Evolutionary conservation across 1,140 invertebrate species (phyloP).

Genomic region (Pseudomyrmex cubaensis): DNA sequence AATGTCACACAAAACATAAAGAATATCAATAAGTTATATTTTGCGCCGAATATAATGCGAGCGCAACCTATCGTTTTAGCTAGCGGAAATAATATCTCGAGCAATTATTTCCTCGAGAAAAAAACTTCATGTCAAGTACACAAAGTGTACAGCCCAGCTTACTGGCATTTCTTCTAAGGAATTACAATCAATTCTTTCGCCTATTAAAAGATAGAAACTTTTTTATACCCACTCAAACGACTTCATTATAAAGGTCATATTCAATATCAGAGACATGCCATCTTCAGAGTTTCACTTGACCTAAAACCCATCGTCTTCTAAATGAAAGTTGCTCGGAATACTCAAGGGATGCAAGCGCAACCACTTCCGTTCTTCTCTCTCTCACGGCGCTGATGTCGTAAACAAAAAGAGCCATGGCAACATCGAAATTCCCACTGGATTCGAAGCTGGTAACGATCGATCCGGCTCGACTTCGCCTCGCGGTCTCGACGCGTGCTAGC

Average conservation of each 20-base stretch:
- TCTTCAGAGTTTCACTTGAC: constrained; percentile 22
- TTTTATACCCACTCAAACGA: not conserved
- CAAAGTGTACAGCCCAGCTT: too few species aligned
- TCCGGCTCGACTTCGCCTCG: not conserved
- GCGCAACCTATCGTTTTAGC: not conserved
- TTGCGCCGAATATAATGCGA: not conserved
- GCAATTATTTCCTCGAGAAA: constrained; percentile 15
- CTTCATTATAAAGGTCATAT: constrained; percentile 38
- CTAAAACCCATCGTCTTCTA: constrained; percentile 7
- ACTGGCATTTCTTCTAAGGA: not conserved
- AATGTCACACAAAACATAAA: too few species aligned
- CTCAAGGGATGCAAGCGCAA: constrained; percentile 14
- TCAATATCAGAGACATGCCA: constrained; percentile 25
- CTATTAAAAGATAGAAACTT: not conserved
- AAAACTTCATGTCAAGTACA: not conserved
- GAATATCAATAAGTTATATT: not conserved
- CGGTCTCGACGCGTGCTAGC: constrained; percentile 4
- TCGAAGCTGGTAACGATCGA: constrained; percentile 42
- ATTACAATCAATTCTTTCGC: not conserved
- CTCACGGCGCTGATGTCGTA: not conserved
- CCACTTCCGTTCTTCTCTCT: not conserved
- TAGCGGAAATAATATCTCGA: not conserved
- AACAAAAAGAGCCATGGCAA: constrained; percentile 33
- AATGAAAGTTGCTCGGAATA: constrained; percentile 24
- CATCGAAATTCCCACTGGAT: constrained; percentile 18